Conservation (phyloP, 2,888 invertebrate genomes). For the Crematogaster levior region DNA sequence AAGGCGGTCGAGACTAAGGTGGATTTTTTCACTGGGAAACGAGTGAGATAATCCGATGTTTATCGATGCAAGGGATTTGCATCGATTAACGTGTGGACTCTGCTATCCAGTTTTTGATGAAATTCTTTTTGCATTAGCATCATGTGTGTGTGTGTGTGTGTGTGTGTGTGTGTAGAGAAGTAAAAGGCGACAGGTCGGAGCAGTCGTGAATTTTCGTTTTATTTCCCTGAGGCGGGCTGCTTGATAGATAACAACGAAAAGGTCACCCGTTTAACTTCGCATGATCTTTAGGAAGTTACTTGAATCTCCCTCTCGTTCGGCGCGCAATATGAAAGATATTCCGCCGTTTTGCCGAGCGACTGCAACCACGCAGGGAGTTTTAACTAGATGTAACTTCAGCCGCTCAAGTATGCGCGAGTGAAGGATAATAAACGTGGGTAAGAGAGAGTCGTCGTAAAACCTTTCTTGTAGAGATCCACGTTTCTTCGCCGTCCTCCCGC, state of each 20-base stretch:
- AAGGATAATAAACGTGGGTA: slow-evolving; percentile 67
- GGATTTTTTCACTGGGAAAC: neutral
- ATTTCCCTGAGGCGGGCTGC: neutral
- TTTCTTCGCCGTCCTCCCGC: slow-evolving; percentile 51
- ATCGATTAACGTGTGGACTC: neutral
- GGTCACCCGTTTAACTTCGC: slow-evolving; percentile 43
- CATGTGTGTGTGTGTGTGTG: no score
- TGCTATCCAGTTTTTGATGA: slow-evolving; percentile 5
- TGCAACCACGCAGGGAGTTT: slow-evolving; percentile 24
- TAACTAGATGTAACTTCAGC: slow-evolving; percentile 47
- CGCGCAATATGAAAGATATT: neutral
- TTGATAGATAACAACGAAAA: slow-evolving; percentile 7
- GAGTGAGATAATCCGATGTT: neutral
- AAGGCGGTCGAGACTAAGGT: neutral
- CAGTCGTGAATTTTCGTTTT: slow-evolving; percentile 8
- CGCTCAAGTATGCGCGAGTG: slow-evolving; percentile 34
- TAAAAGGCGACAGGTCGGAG: neutral
- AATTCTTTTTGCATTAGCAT: neutral
- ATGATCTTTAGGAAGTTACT: slow-evolving; percentile 39
- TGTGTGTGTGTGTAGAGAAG: no score
- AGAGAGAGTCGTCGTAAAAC: slow-evolving; percentile 68
- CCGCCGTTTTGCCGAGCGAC: neutral
- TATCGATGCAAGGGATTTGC: neutral
- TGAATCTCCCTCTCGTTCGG: neutral
- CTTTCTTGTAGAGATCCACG: slow-evolving; percentile 55